Conservation (phyloP, 1,140 invertebrate species). For the Hylyphantes graminicola region DNA sequence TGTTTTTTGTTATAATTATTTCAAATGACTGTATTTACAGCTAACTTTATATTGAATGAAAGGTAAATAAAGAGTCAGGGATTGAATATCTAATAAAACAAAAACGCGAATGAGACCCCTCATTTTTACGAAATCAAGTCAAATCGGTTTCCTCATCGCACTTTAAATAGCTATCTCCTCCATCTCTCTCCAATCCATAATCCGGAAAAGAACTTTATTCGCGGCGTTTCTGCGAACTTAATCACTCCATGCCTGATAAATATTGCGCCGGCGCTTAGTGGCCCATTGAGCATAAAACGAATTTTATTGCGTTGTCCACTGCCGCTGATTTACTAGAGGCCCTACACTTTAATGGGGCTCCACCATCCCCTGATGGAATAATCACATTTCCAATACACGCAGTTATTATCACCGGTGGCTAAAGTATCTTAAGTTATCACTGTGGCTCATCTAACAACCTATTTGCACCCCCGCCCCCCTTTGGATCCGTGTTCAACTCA, state of each 20-base stretch:
- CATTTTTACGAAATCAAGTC: too few species aligned
- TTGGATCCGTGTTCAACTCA: conserved; percentile 48
- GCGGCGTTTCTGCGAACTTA: conserved; percentile 41
- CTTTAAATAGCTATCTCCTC: too few species aligned
- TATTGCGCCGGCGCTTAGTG: conserved; percentile 28
- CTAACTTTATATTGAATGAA: too few species aligned
- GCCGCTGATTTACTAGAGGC: conserved; percentile 49
- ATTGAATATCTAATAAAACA: too few species aligned
- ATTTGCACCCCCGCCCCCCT: conserved; percentile 6
- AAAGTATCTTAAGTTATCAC: conserved; percentile 52
- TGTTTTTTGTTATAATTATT: too few species aligned
- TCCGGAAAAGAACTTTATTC: conserved; percentile 16
- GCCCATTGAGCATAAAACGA: conserved; percentile 39
- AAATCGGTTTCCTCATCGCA: too few species aligned
- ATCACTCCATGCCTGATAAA: conserved; percentile 32
- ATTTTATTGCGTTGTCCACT: conserved; percentile 54
- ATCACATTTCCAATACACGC: conserved; percentile 57
- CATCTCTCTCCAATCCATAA: background rate
- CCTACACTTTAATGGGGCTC: conserved; percentile 46
- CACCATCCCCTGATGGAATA: conserved; percentile 53
- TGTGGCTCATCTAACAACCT: conserved; percentile 43
- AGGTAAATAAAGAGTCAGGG: too few species aligned
- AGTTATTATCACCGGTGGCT: conserved; percentile 50
- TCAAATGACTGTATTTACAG: too few species aligned
- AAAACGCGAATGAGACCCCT: too few species aligned